Evolutionary conservation across 92 coral and sea anemone genomes (phyloP).

Genomic region (Palythoa grandiflora): DNA sequence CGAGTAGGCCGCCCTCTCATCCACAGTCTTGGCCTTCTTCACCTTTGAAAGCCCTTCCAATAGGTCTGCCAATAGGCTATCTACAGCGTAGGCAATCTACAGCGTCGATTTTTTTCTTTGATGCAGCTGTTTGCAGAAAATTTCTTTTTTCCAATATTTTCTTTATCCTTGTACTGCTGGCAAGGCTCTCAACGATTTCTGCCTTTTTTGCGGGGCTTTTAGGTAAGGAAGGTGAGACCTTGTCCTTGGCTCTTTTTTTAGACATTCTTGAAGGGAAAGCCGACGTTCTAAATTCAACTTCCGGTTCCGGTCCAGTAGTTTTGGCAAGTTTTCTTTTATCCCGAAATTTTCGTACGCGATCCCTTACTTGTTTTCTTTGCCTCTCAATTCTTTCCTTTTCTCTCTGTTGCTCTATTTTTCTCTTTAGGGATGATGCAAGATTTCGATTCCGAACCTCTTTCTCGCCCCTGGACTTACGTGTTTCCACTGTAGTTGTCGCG

Average conservation of each 20-base stretch:
- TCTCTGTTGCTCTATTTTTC: too few species aligned
- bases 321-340: background rate
- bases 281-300: background rate
- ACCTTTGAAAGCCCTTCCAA: constrained; percentile 14
- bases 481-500: background rate
- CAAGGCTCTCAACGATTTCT: constrained; percentile 5
- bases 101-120: background rate
- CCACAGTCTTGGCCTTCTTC: background rate
- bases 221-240: background rate
- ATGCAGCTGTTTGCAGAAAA: background rate
- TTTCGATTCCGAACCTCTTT: too few species aligned
- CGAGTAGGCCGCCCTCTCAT: constrained; percentile 36
- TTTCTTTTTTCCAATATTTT: constrained; percentile 26
- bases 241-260: background rate
- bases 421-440: too few species aligned
- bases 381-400: too few species aligned
- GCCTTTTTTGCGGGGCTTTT: background rate
- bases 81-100: background rate
- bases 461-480: background rate
- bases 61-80: constrained; percentile 7
- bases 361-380: too few species aligned
- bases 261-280: background rate
- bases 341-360: background rate
- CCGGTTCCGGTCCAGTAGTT: background rate
- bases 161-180: constrained; percentile 7